A percentile compares a stretch with the other conserved stretches of the same genome.
Evolutionary conservation across 2,888 invertebrate genomes (phyloP).

Genomic region (Dromius quadrimaculatus): DNA sequence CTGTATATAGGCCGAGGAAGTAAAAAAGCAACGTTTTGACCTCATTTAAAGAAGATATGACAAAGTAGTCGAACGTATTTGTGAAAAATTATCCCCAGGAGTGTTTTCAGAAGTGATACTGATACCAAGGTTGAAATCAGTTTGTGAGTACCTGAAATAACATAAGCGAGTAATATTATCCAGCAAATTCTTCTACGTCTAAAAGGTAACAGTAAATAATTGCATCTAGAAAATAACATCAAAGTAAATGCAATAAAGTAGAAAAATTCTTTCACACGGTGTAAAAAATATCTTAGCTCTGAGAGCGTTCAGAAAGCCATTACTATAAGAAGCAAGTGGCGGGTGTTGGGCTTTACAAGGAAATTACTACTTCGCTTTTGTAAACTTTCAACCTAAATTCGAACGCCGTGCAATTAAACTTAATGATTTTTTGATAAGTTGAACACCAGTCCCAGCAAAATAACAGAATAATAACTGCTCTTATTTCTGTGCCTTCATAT

Average conservation of each 20-base stretch:
- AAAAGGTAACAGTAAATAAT: too few species aligned
- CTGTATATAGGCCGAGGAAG: too few species aligned
- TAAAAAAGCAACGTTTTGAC: too few species aligned
- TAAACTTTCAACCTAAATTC: conserved; percentile 50
- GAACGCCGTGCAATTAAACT: conserved; percentile 36
- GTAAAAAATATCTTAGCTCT: conserved; percentile 16
- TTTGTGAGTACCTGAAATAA: too few species aligned
- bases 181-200: too few species aligned
- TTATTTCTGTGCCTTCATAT: conserved; percentile 21
- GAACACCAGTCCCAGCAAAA: conserved; percentile 35
- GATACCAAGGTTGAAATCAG: too few species aligned
- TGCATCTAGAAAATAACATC: not conserved
- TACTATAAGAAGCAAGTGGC: conserved; percentile 1
- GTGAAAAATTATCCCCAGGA: too few species aligned
- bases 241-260: conserved; percentile 22
- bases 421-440: conserved; percentile 49
- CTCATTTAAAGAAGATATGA: too few species aligned
- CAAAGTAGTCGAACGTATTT: too few species aligned
- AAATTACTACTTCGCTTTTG: conserved; percentile 38
- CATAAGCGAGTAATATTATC: too few species aligned
- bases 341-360: conserved; percentile 13
- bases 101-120: too few species aligned
- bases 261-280: conserved; percentile 28
- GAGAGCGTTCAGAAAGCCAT: conserved; percentile 26
- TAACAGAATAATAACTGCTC: conserved; percentile 36